Conservation (phyloP, 2,797 vertebrate genomes). For the Epinephelus awoara region DNA sequence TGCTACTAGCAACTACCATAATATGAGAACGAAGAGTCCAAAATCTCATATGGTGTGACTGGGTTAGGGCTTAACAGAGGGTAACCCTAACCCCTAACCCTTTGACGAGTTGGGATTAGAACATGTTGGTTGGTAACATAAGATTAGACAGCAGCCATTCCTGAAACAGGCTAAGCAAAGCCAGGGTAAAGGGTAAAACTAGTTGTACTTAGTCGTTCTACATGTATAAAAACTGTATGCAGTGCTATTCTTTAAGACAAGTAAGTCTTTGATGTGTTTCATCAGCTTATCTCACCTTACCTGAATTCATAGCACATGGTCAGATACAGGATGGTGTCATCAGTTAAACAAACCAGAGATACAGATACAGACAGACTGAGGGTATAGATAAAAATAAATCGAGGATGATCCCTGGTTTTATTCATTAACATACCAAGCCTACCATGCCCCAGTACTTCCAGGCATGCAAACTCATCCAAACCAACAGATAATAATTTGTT, state of each 20-base stretch:
- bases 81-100: too few species aligned
- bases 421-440: constrained; percentile 5
- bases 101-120: too few species aligned
- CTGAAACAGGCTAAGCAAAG: too few species aligned
- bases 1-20: too few species aligned
- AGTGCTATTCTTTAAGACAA: not conserved
- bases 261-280: not conserved
- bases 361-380: not conserved
- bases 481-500: constrained; percentile 38
- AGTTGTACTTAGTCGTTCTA: not conserved
- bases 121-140: too few species aligned
- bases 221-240: not conserved
- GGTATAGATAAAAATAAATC: not conserved
- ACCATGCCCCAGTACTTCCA: constrained; percentile 1
- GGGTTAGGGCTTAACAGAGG: too few species aligned
- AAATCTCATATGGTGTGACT: too few species aligned
- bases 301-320: too few species aligned
- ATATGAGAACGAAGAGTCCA: too few species aligned
- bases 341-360: not conserved
- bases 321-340: not conserved
- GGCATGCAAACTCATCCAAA: constrained; percentile 47
- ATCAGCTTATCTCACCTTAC: not conserved
- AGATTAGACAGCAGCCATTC: too few species aligned
- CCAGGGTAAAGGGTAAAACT: not conserved
- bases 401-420: constrained; percentile 1